Percentiles rank a stretch among this genome's conserved stretches.
Evolutionary conservation across 1,140 invertebrate genomes (phyloP).

Genomic region (Zaprionus kolodkinae): DNA sequence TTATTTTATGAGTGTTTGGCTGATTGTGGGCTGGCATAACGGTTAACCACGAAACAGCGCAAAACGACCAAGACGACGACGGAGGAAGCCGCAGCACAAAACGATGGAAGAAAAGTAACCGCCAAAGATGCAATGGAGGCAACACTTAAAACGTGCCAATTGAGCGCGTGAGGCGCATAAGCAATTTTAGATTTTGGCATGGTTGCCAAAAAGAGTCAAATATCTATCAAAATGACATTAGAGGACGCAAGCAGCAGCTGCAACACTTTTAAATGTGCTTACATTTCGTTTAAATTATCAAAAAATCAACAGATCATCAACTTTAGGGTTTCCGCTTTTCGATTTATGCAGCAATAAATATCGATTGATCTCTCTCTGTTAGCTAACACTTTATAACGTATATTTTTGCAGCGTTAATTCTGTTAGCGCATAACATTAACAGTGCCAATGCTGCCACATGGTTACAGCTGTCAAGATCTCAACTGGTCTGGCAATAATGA

Average conservation of each 20-base stretch:
- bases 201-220: slow-evolving; percentile 52
- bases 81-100: slow-evolving; percentile 12
- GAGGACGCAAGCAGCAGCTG: slow-evolving; percentile 37
- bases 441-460: slow-evolving; percentile 16
- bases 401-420: background rate
- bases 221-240: slow-evolving; percentile 73
- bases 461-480: slow-evolving; percentile 15
- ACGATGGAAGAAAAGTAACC: slow-evolving; percentile 35
- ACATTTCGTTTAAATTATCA: slow-evolving; percentile 43
- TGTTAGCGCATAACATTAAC: background rate
- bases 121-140: slow-evolving; percentile 56
- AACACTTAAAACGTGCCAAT: slow-evolving; percentile 67
- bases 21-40: slow-evolving; percentile 26
- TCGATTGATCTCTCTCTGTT: background rate
- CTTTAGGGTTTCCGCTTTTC: background rate
- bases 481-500: slow-evolving; percentile 39
- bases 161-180: slow-evolving; percentile 67
- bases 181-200: slow-evolving; percentile 33
- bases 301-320: slow-evolving; percentile 10
- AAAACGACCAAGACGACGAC: slow-evolving; percentile 28
- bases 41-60: slow-evolving; percentile 53
- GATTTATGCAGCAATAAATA: background rate
- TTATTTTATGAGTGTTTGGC: slow-evolving; percentile 33
- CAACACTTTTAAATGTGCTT: slow-evolving; percentile 18
- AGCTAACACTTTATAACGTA: background rate